Base-by-base conservation (phyloP, 2,113 vertebrate species). In the Cyrtonyx montezumae region DNA sequence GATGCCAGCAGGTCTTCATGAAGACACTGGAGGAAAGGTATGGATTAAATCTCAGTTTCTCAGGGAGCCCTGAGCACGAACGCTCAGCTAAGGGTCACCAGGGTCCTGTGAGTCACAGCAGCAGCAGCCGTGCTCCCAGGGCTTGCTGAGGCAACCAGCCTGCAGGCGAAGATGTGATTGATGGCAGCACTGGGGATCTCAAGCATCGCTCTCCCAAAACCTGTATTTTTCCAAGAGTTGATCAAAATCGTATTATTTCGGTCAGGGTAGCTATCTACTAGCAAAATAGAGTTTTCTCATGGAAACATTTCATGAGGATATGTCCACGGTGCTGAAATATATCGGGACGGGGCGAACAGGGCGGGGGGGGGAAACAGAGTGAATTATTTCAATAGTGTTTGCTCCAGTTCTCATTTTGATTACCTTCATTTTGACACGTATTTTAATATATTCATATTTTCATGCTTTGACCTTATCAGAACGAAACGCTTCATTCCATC, bases 371-470 rank as follows among this genome's bases (percentile, higher is more conserved):
- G n/a, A 34, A 18, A 32, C 0, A 13, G 1, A 76, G 76, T 92
- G 91, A 95, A 91, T 94, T 70, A 92, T 89, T 91, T 95, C 59
- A 87, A 78, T 79, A 78, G 77, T 86, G 94, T 96, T 96, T 96
- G 94, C 95, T 96, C 82, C 91, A 93, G 92, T 91, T 95, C 94
- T 94, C 94, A 46, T 93, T 95, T 90, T 96, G 96, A 96, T 95
- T 96, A 96, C 93, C 91, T 96, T 96, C 95, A 83, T 93, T 96
- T 96, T 96, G 95, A 94, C 95, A 94, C 85, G 87, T 94, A 91
- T 95, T 93, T 96, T 96, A 95, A 96, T 95, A 83, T 95, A 96
- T 95, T 96, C 94, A 95, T 95, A 91, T 94, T 95, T 93, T 94
- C 96, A 81, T 84, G 93, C 85, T 96, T 93, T 96, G 96, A 92